Evolutionary conservation across 2,888 invertebrate species (phyloP).

Genomic region (Spodoptera littoralis): DNA sequence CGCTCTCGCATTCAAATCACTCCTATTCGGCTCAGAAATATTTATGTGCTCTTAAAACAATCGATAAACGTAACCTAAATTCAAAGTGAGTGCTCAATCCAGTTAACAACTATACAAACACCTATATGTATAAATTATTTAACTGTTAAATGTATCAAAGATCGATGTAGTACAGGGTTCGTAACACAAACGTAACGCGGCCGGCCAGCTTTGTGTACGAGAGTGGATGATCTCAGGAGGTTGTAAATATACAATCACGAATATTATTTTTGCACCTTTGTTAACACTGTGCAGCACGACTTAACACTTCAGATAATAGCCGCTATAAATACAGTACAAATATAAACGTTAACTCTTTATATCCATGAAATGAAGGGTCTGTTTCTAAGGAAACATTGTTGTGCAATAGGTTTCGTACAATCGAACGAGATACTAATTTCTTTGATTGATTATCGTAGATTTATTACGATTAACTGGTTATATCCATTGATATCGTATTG

Average conservation of each 20-base stretch:
- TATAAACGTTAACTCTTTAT: slow-evolving; percentile 1
- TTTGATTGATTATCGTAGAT: slow-evolving; percentile 24
- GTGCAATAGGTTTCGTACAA: slow-evolving; percentile 1
- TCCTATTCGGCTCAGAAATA: slow-evolving; percentile 29
- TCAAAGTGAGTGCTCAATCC: slow-evolving; percentile 29
- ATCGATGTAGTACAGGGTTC: slow-evolving; percentile 5
- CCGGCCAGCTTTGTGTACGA: slow-evolving; percentile 14
- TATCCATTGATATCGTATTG: slow-evolving; percentile 4
- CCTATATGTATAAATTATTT: slow-evolving; percentile 22
- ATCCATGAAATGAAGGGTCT: slow-evolving; percentile 6
- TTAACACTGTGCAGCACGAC: slow-evolving; percentile 42
- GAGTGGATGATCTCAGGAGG: slow-evolving; percentile 38
- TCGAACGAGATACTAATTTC: slow-evolving; percentile 6
- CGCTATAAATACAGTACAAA: background rate
- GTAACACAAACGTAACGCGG: slow-evolving; percentile 8
- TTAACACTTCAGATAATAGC: slow-evolving; percentile 38
- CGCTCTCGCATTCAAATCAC: slow-evolving; percentile 15
- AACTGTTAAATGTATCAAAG: slow-evolving; percentile 11
- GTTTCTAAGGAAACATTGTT: slow-evolving; percentile 15
- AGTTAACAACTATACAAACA: slow-evolving; percentile 30
- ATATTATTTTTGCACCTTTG: slow-evolving; percentile 51
- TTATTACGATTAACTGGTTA: slow-evolving; percentile 20
- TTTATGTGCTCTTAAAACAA: slow-evolving; percentile 46
- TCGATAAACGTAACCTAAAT: slow-evolving; percentile 50
- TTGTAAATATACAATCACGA: slow-evolving; percentile 55